phyloP scores from a whole-genome alignment of 2,888 invertebrate species.

The Ophonus ardosiacus region DNA sequence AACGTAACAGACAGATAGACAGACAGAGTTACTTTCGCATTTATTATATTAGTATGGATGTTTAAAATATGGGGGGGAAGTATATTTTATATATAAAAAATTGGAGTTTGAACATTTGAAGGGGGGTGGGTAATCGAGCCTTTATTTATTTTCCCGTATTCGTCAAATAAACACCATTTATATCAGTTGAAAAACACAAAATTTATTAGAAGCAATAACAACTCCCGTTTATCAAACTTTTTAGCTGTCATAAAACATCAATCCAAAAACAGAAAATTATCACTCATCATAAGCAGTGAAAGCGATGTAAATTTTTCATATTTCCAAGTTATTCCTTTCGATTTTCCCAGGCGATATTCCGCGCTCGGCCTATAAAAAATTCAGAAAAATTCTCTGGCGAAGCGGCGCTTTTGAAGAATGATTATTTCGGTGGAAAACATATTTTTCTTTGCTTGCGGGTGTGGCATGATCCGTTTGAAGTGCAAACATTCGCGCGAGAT shows the following conservation, averaged over 20 bases:
- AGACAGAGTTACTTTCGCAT: no score
- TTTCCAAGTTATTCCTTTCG: conserved; percentile 43
- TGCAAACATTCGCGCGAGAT: conserved; percentile 54
- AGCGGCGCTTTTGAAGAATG: conserved; percentile 39
- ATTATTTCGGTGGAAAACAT: conserved; percentile 59
- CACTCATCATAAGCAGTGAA: conserved; percentile 16
- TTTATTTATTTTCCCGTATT: no score
- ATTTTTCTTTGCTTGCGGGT: conserved; percentile 39
- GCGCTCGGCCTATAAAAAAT: conserved; percentile 42
- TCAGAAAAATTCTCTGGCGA: conserved; percentile 41
- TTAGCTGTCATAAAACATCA: conserved; percentile 13
- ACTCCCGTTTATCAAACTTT: conserved; percentile 9
- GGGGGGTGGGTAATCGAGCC: no score
- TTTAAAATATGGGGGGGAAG: no score
- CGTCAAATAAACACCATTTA: no score
- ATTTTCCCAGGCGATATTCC: conserved; percentile 21
- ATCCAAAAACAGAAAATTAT: conserved; percentile 28
- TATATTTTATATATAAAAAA: no score
- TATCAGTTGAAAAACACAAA: background rate
- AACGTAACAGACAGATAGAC: no score
- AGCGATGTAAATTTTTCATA: conserved; percentile 27
- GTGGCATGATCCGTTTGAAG: conserved; percentile 44
- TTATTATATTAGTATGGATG: no score
- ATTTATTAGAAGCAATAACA: conserved; percentile 13
- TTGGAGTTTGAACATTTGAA: no score